Percentiles rank a stretch among this genome's conserved stretches.
Evolutionary conservation across 37 sponge, comb jelly and placozoan species (phyloP).

Genomic region (Chondrilla cf. caribensis): DNA sequence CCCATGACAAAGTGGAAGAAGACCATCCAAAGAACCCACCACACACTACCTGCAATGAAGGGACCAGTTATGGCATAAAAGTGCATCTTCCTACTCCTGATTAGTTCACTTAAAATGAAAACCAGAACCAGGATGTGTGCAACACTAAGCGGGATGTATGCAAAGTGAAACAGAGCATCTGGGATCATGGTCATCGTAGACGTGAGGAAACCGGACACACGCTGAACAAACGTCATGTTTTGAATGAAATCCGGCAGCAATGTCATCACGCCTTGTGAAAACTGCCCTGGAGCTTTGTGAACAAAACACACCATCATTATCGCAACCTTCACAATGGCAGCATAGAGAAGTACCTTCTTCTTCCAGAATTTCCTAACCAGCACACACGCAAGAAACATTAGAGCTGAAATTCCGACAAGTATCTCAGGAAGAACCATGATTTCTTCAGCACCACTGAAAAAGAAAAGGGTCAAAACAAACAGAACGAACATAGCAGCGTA

Average conservation of each 20-base stretch:
- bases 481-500: conserved; percentile 1
- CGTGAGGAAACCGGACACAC: too few relatives aligned
- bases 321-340: background rate
- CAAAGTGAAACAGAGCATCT: background rate
- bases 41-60: background rate
- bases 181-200: background rate
- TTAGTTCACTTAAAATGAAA: background rate
- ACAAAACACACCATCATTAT: background rate
- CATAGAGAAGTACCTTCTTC: background rate
- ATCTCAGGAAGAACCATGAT: background rate
- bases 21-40: conserved; percentile 28
- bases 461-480: background rate
- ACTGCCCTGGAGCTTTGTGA: background rate
- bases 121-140: background rate
- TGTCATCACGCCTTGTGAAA: background rate
- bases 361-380: conserved; percentile 3
- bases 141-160: background rate
- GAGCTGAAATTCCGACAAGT: background rate
- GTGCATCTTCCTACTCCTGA: conserved; percentile 13
- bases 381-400: background rate
- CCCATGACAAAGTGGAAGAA: background rate
- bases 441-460: background rate
- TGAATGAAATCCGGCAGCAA: background rate
- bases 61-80: background rate
- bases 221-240: background rate